phyloP scores from a whole-genome alignment of 2,888 invertebrate species.

The Nemurella pictetii region DNA sequence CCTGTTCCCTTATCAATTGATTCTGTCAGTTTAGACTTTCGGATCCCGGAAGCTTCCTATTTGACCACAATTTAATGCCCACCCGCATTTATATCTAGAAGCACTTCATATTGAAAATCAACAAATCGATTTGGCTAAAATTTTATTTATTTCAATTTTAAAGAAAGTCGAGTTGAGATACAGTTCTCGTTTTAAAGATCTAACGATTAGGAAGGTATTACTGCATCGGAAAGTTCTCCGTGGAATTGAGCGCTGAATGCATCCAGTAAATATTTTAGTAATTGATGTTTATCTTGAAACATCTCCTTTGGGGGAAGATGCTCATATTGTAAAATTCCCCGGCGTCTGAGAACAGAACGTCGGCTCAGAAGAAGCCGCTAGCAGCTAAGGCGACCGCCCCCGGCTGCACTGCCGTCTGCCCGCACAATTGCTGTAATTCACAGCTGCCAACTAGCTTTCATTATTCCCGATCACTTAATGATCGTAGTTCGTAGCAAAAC shows the following conservation, averaged over 20 bases:
- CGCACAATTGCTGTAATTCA: constrained; percentile 5
- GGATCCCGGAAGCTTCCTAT: background rate
- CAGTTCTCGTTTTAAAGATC: background rate
- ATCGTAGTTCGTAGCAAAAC: background rate
- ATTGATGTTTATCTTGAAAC: constrained; percentile 1
- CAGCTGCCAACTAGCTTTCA: background rate
- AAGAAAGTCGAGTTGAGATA: background rate
- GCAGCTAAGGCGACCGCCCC: background rate
- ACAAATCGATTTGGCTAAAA: background rate
- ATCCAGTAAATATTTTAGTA: background rate
- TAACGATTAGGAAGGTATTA: no score
- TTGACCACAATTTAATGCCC: background rate
- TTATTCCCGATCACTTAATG: background rate
- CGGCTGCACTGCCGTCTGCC: background rate
- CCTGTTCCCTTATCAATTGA: background rate
- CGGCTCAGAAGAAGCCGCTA: background rate
- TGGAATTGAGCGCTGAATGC: background rate
- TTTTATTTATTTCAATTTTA: background rate
- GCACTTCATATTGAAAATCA: background rate
- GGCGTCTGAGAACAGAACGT: background rate
- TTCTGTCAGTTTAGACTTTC: background rate
- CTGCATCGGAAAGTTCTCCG: background rate
- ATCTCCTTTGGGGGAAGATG: background rate
- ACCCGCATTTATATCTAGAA: background rate
- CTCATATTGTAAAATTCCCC: background rate